phyloP scores from a whole-genome alignment of 2,113 vertebrate genomes.

The Psilopogon haemacephalus region DNA sequence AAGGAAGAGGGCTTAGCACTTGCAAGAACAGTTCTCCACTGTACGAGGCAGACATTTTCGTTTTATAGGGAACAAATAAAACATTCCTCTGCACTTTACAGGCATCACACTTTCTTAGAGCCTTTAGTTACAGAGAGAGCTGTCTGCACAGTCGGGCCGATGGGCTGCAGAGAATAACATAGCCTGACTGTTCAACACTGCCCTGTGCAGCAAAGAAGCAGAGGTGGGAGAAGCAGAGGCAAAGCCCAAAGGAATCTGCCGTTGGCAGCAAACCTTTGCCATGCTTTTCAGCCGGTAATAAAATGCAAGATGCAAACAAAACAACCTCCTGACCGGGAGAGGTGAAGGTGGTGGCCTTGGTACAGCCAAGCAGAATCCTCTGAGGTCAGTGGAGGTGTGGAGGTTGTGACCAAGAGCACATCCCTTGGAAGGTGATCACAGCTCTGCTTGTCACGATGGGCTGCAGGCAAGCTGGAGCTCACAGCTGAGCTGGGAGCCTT shows the following conservation, averaged over 20 bases:
- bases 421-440: background rate
- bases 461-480: background rate
- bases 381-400: background rate
- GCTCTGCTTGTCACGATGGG: background rate
- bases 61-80: conserved; percentile 70
- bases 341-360: rapidly evolving
- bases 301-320: background rate
- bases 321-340: background rate
- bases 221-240: background rate
- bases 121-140: conserved; percentile 29
- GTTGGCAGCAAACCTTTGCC: background rate
- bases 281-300: background rate
- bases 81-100: conserved; percentile 59
- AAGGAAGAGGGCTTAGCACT: conserved; percentile 55
- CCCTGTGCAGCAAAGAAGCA: background rate
- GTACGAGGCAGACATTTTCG: conserved; percentile 42
- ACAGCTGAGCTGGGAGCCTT: background rate
- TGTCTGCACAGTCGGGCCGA: conserved; percentile 29
- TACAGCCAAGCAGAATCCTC: background rate
- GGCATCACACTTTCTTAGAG: conserved; percentile 57
- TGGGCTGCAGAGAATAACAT: background rate
- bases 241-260: background rate
- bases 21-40: conserved; percentile 47
- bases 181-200: background rate
- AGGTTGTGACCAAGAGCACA: rapidly evolving